Base-by-base conservation (phyloP, 2,888 invertebrate genomes). In the Drosophila maculinotata region DNA sequence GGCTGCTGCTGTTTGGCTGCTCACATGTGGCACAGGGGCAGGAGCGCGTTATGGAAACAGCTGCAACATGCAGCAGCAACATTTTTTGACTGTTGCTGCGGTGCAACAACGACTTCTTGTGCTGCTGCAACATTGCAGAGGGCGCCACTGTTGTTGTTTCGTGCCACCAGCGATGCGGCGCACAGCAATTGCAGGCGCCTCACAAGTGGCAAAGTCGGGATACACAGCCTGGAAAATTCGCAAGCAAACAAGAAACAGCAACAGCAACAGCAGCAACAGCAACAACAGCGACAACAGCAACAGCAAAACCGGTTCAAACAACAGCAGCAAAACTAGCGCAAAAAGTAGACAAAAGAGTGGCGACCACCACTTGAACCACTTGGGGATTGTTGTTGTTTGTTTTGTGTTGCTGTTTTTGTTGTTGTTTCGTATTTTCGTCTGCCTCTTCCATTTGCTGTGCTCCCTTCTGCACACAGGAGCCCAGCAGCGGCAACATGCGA, bases 71-170 rank as follows among this genome's bases (percentile, higher is more conserved):
- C 70, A 79, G 76, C 63, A 63, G 73, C 84, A 80, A 81, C 79
- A 71, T 72, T 76, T 66, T 47, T 45, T 35, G 38, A 38, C 51
- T 48, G 57, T 48, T 53, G 20, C 63, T 59, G 20, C 10, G 51
- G 62, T 65, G 76, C 71, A 60, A 69, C 77, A 74, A 72, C 45
- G 20, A 12, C 76, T 72, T 78, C 54, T 68, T 70, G 67, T 87
- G 87, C 79, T 82, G 76, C 87, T 82, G 89, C 89, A 85, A 89
- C 88, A 89, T 83, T 76, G 87, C 88, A 88, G 80, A 83, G 83
- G 85, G 89, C 89, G 85, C 87, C 79, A 89, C 85, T 90, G 90
- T 90, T 90, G 90, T 90, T 90, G 90, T 90, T 89, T 86, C 85
- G 79, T 90, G 90, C 90, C 90, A 90, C 90, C 87, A 89, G 83